Evolutionary conservation across 1,140 invertebrate species (phyloP).

Genomic region (Drosophila tsacasi): DNA sequence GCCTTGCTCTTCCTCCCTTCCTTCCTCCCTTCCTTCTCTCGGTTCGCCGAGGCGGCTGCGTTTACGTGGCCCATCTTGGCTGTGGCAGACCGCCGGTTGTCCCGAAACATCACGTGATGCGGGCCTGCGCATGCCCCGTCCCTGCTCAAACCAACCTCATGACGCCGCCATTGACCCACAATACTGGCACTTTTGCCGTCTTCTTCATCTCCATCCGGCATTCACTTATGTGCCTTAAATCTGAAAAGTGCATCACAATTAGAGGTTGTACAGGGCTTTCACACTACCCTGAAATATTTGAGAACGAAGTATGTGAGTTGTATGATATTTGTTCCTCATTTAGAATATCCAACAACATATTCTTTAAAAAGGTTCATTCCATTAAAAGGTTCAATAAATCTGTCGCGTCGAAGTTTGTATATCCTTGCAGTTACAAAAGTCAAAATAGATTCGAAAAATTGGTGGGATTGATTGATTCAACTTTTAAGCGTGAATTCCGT

Average conservation of each 20-base stretch:
- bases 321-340: neutral
- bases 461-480: too few species aligned
- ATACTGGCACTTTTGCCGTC: constrained; percentile 9
- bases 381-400: too few species aligned
- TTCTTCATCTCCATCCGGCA: constrained; percentile 30
- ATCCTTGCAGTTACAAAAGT: neutral
- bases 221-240: constrained; percentile 42
- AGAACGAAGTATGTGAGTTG: too few species aligned
- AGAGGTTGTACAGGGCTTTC: neutral
- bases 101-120: constrained; percentile 72
- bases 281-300: constrained; percentile 13
- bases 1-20: constrained; percentile 5
- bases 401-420: neutral
- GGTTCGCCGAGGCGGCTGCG: constrained; percentile 29
- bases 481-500: too few species aligned
- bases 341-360: neutral
- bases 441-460: too few species aligned
- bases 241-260: constrained; percentile 48
- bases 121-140: constrained; percentile 60
- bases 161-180: constrained; percentile 64
- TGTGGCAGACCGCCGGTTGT: constrained; percentile 35
- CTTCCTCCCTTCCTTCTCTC: neutral
- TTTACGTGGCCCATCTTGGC: constrained; percentile 67
- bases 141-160: constrained; percentile 2
- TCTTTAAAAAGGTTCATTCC: neutral